Base-by-base conservation (phyloP, 2,888 invertebrate species). In the Eulithis prunata region DNA sequence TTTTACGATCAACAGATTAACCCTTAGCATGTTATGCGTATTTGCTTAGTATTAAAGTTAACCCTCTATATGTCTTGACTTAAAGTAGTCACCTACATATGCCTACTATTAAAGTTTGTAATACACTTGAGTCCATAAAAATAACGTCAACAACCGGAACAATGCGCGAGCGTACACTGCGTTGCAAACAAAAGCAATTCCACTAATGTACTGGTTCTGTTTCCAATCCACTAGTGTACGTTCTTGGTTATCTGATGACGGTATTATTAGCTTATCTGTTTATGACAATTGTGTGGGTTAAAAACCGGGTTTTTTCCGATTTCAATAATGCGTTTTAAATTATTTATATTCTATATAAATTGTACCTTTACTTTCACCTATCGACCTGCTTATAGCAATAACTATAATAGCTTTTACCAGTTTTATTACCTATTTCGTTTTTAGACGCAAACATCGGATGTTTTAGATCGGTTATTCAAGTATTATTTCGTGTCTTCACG, bases 131-230 rank as follows among this genome's bases (percentile, higher is more conserved):
- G 32, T 43, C 21, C 43, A 59, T 59, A 53, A 59, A 41, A 59
- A 58, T 59, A 59, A 56, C 51, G 59, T 28, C 56, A 52, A 12
- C 41, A 51, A 43, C 55, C 46, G 66, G 47, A 38, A 62, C 59
- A 59, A 67, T 53, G 13, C 45, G 21, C 52, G 36, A 1, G 36
- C 57, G 49, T 61, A 45, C 74, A 74, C 72, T 74, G 74, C 75
- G 76, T 71, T 68, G 74, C 79, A 79, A 81, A 85, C 84, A 85
- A 84, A 80, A 79, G 72, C 82, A 83, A 85, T 84, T 77, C 73
- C 74, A 75, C 81, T 85, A 85, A 85, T 85, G 84, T 81, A 78
- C 70, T 72, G 75, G 57, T 71, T 28, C 57, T 73, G 78, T 79
- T 74, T 71, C 43, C 58, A 74, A 68, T 72, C 71, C 68, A 63